Evolutionary conservation across 2,113 vertebrate species (phyloP), one percentile per base, ranked within the genome.

Genomic region (Heloderma charlesbogerti): DNA sequence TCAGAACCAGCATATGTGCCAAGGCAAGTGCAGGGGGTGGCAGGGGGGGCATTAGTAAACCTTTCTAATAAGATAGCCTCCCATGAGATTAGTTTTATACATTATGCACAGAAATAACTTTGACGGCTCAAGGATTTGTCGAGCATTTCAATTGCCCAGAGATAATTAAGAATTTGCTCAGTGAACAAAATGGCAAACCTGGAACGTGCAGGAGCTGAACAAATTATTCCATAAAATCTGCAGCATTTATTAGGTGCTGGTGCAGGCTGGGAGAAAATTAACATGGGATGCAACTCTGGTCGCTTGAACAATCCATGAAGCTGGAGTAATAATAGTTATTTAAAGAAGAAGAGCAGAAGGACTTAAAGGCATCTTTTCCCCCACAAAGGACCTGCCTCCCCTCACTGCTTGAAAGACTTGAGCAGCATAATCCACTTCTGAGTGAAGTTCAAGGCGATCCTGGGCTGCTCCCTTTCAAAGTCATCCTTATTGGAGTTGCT

Each of bases 131-230:
- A 86, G 93, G 97, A 91, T 95, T 92, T 94, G 93, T 92, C 63
- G 88, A 96, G 96, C 95, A 69, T 95, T 96, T 95, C 96, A 90
- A 86, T 66, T 80, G 74, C 95, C 94, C 93, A 74, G 84, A 94
- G 93, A 95, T 93, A 96, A 97, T 93, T 94, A 96, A 96, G 95
- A 95, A 96, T 96, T 97, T 96, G 94, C 92, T 96, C 95, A 91
- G 92, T 69, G 95, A 95, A 95, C 92, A 97, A 96, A 97, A 96
- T 92, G 78, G 84, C 77, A 94, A 96, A 91, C 86, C 93, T 95
- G 95, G 96, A 97, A 96, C n/a, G 87, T 94, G 86, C 83, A 94
- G 93, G 90, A 89, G 92, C 95, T 94, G 95, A 96, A 96, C 94
- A 93, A 95, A 94, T 94, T 89, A 95, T 94, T 96, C 89, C 88